phyloP scores from a whole-genome alignment of 2,797 vertebrate species.

The Fundulus diaphanus region DNA sequence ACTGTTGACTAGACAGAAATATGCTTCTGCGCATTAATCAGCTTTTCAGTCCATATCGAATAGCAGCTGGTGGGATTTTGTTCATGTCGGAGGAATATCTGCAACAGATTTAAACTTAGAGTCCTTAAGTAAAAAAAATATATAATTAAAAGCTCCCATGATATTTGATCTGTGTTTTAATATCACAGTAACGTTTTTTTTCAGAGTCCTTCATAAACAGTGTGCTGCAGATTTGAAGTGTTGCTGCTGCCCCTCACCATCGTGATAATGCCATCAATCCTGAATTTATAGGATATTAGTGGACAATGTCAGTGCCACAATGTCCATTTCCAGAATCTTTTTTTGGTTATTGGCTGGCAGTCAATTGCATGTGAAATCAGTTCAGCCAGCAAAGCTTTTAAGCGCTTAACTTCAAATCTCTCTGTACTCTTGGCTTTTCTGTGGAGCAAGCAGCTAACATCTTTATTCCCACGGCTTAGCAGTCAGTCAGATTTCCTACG shows the following conservation, averaged over 20 bases:
- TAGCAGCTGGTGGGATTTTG: too few relatives aligned
- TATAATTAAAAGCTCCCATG: too few relatives aligned
- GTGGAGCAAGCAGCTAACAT: slow-evolving; percentile 45
- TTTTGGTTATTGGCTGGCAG: slow-evolving; percentile 28
- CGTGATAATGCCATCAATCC: slow-evolving; percentile 17
- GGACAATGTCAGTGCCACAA: background rate
- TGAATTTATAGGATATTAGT: slow-evolving; percentile 9
- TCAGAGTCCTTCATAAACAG: background rate
- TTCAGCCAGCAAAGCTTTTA: slow-evolving; percentile 39
- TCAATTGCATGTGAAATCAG: slow-evolving; percentile 42
- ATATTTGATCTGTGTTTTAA: slow-evolving; percentile 6
- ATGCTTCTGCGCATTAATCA: background rate
- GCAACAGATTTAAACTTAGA: background rate
- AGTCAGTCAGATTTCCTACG: slow-evolving; percentile 55
- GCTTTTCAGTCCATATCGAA: background rate
- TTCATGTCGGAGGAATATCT: too few relatives aligned
- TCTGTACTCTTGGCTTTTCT: slow-evolving; percentile 38
- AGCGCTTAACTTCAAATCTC: slow-evolving; percentile 57
- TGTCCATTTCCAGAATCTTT: slow-evolving; percentile 13
- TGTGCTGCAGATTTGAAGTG: background rate
- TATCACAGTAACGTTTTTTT: background rate
- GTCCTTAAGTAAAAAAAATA: background rate
- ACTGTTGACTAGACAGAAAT: background rate
- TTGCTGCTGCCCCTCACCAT: background rate
- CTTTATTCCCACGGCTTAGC: slow-evolving; percentile 54